Percentiles rank a stretch among this genome's conserved stretches.
Evolutionary conservation across 2,888 invertebrate genomes (phyloP).

Genomic region (Andricus quercusramuli): DNA sequence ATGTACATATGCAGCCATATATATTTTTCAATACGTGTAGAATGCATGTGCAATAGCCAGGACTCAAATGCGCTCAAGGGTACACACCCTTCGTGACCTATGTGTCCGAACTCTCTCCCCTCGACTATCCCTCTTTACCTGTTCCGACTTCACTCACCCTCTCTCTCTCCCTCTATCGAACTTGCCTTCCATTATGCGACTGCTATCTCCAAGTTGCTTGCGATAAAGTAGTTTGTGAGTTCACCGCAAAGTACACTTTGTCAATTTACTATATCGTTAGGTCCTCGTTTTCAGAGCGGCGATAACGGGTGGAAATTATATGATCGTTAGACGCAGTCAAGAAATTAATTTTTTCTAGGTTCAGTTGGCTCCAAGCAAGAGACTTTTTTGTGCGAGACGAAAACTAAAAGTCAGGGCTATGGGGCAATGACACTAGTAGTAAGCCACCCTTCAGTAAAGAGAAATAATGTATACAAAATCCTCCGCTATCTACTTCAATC

Average conservation of each 20-base stretch:
- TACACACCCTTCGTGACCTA: slow-evolving; percentile 48
- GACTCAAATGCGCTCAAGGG: slow-evolving; percentile 45
- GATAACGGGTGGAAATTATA: slow-evolving; percentile 18
- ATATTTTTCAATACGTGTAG: neutral
- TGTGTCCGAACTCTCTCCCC: slow-evolving; percentile 1
- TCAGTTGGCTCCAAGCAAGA: neutral
- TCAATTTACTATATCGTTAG: slow-evolving; percentile 38
- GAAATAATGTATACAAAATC: too few species aligned
- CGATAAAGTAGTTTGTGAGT: slow-evolving; percentile 50
- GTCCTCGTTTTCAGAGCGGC: slow-evolving; percentile 12
- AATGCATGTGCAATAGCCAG: slow-evolving; percentile 1
- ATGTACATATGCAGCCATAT: neutral
- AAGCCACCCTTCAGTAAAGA: too few species aligned
- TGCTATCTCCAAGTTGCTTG: slow-evolving; percentile 47
- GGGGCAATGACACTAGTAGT: too few species aligned
- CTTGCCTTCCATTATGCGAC: slow-evolving; percentile 47
- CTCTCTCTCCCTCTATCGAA: slow-evolving; percentile 14
- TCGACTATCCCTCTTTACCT: slow-evolving; percentile 16
- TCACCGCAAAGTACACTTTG: slow-evolving; percentile 37
- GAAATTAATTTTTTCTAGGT: slow-evolving; percentile 16
- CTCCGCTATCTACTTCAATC: too few species aligned
- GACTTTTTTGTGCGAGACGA: neutral
- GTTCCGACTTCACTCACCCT: neutral
- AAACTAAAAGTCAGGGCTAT: neutral
- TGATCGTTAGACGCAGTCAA: slow-evolving; percentile 25